These are phyloP conservation scores for Pocillopora verrucosa DNA, from an alignment of 64 coral and sea anemone species.

Conservation along the genomic window DNA sequence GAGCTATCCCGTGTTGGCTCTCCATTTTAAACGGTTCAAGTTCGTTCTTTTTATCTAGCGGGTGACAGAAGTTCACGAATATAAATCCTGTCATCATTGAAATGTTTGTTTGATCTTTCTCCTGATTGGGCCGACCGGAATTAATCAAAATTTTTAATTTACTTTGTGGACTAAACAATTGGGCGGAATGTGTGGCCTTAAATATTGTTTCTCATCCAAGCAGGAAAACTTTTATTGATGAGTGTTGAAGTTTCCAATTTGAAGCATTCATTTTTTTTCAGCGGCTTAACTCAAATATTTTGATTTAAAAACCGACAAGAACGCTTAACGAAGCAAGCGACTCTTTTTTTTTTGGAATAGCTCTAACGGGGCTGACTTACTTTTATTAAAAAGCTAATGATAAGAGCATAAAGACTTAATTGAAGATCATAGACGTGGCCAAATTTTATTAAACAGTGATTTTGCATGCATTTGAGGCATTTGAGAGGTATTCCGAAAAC, in stretches of 20 bases:
- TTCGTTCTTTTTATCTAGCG: constrained; percentile 10
- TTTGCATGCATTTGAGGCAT: constrained; percentile 4
- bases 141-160: constrained; percentile 71
- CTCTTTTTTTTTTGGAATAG: not conserved
- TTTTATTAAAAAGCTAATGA: constrained; percentile 35
- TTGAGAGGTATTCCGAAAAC: constrained; percentile 40
- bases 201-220: constrained; percentile 2
- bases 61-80: constrained; percentile 6
- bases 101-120: not conserved
- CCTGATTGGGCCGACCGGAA: constrained; percentile 47
- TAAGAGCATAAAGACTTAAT: constrained; percentile 17
- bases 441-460: constrained; percentile 30
- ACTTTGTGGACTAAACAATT: constrained; percentile 57
- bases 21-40: constrained; percentile 18
- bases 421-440: constrained; percentile 14
- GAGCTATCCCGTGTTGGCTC: not conserved
- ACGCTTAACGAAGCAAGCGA: not conserved
- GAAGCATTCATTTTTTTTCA: not conserved
- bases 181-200: constrained; percentile 10
- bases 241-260: not conserved
- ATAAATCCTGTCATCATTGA: constrained; percentile 22
- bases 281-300: not conserved
- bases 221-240: not conserved
- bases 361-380: not conserved
- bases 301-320: not conserved